Evolutionary conservation across 2,113 vertebrate species (phyloP), one percentile per base, ranked within the genome.

Genomic region (Macrotis lagotis): DNA sequence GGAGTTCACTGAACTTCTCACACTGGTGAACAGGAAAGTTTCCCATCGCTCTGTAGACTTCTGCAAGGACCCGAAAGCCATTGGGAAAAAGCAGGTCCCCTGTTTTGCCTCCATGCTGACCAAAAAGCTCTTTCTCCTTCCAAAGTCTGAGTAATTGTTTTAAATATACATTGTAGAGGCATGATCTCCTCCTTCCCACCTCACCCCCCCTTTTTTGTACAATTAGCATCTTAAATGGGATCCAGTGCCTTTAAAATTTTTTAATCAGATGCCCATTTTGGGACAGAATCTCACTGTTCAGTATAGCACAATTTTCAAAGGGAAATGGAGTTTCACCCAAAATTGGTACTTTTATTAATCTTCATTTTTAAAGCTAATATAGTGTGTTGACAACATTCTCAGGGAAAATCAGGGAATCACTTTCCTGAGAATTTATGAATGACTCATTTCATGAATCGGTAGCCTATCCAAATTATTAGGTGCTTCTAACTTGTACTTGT

Each of bases 81-180:
- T 99, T 14, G 99, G 99, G 31, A 99, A 99, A 98, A 99, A 99
- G 95, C 99, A 99, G 98, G 99, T 99, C 2, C 99, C 99, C 37
- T 99, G 99, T 97, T 99, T 99, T 96, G 98, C 99, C 14, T 99
- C 99, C 0, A 99, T 99, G 99, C 98, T 99, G 92, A 99, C 99
- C 28, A 99, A 99, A 98, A 99, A 99, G 97, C 97, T 99, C 24
- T 99, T 99, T 97, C 99, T 99, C 95, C 96, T 97, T 92, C 98
- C 98, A 25, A 99, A 99, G 96, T 96, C 98, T 88, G 96, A 97
- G 25, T 98, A 97, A 88, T 66, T 14, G 6, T 50, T 48, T 92
- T 53, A 83, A 8, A 37, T 28, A 24, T 37, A 37, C 51, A 10
- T 66, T 22, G 89, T 49, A 59, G 51, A 89, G 49, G 59, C 25